Evolutionary conservation across 1,140 invertebrate species (phyloP).

Genomic region (Coboldia fuscipes): DNA sequence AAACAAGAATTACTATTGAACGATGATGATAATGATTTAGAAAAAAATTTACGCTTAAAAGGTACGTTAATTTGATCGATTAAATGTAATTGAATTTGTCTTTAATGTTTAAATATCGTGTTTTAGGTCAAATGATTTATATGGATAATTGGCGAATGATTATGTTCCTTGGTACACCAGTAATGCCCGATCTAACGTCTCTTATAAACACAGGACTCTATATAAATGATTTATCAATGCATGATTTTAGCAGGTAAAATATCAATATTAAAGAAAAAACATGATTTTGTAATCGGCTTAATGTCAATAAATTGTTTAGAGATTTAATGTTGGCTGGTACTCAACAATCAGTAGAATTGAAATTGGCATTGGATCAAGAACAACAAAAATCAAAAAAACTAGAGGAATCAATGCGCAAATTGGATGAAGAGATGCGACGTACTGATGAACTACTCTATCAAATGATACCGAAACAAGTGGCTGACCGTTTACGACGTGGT

Average conservation of each 20-base stretch:
- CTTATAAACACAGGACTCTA: conserved; percentile 74
- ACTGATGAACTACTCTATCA: conserved; percentile 92
- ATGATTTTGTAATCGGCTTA: background rate
- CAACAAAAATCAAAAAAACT: conserved; percentile 91
- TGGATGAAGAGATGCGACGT: conserved; percentile 87
- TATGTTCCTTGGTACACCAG: conserved; percentile 86
- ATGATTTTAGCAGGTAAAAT: conserved; percentile 77
- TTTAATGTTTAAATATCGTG: conserved; percentile 4
- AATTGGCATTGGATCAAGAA: conserved; percentile 87
- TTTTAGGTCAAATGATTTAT: conserved; percentile 87
- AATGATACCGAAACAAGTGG: conserved; percentile 96
- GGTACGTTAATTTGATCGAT: conserved; percentile 26
- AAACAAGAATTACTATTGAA: conserved; percentile 32
- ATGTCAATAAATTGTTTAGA: conserved; percentile 24
- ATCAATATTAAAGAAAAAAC: no score
- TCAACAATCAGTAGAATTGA: conserved; percentile 90
- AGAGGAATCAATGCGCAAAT: conserved; percentile 86
- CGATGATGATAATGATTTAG: conserved; percentile 38
- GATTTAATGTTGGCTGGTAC: conserved; percentile 92
- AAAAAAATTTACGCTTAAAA: conserved; percentile 58
- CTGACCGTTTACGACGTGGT: conserved; percentile 73
- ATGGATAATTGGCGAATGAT: conserved; percentile 96
- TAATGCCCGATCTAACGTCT: conserved; percentile 80
- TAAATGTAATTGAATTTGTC: conserved; percentile 2
- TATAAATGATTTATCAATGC: conserved; percentile 94